Evolutionary conservation across 2,113 vertebrate species (phyloP).

Genomic region (Tretioscincus oriximinensis): DNA sequence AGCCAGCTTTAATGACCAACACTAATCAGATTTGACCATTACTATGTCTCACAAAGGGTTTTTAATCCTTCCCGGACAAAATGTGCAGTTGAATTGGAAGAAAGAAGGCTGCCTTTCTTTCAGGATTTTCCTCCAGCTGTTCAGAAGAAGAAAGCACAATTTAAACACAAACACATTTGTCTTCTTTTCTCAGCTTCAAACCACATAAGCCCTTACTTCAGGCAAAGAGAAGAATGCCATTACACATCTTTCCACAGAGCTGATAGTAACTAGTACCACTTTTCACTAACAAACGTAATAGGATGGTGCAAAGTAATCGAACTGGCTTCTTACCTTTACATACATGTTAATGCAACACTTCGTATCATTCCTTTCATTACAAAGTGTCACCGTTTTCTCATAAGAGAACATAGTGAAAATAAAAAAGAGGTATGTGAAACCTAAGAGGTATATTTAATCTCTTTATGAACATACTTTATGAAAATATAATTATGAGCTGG

Average conservation of each 20-base stretch:
- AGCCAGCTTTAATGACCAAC: constrained; percentile 45
- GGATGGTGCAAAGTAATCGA: not conserved
- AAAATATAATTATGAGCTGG: not conserved
- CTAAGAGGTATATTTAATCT: no score
- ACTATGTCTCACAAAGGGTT: constrained; percentile 45
- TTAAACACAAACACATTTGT: constrained; percentile 29
- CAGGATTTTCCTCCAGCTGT: constrained; percentile 44
- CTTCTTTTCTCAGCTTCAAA: constrained; percentile 4
- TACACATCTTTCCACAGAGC: not conserved
- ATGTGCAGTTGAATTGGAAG: constrained; percentile 41
- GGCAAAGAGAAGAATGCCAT: constrained; percentile 23
- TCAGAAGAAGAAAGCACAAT: constrained; percentile 42
- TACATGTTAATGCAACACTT: not conserved
- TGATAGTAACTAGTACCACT: not conserved
- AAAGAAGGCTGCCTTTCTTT: constrained; percentile 43
- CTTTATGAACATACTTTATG: not conserved
- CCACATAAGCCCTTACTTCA: constrained; percentile 3
- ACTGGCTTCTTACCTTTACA: not conserved
- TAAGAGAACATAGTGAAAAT: not conserved
- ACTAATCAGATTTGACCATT: constrained; percentile 57
- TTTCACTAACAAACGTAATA: not conserved
- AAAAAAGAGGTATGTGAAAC: not conserved
- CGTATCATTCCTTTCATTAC: not conserved
- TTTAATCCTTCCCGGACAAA: constrained; percentile 38
- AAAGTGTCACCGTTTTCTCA: not conserved